A percentile compares a stretch with the other conserved stretches of the same genome.
Conservation (phyloP, 2,888 invertebrate species). For the Glyphotaelius pellucidus region DNA sequence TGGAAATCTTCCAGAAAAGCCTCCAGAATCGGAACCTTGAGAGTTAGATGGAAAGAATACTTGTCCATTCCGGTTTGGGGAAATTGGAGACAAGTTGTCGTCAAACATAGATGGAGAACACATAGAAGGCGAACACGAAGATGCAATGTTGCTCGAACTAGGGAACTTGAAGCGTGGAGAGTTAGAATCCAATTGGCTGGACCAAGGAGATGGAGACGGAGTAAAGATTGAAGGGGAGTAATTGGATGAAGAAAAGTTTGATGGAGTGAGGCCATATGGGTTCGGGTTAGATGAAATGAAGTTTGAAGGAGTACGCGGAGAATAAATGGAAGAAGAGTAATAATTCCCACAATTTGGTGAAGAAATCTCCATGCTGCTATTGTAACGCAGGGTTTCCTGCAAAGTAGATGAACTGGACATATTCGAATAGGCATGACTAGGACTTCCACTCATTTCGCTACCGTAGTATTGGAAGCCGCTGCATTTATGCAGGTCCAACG, state of each 20-base stretch:
- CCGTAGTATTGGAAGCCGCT: not conserved
- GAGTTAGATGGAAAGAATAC: not conserved
- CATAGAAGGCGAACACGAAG: not conserved
- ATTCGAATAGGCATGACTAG: not conserved
- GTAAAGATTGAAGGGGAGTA: not conserved
- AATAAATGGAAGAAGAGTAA: not conserved
- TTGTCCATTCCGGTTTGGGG: not conserved
- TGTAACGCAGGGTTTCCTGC: not conserved
- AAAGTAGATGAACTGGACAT: not conserved
- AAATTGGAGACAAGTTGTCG: not conserved
- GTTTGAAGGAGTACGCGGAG: not conserved
- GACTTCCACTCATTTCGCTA: not conserved
- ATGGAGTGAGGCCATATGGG: not conserved
- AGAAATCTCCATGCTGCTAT: not conserved
- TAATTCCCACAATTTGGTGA: not conserved
- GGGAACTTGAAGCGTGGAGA: not conserved
- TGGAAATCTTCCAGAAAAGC: not conserved
- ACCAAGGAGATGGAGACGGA: slow-evolving; percentile 3
- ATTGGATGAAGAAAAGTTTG: not conserved
- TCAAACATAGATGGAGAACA: not conserved
- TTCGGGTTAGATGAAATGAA: not conserved
- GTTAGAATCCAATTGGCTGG: not conserved
- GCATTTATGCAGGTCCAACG: not conserved
- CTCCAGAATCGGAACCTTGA: not conserved
- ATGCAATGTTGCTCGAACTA: not conserved